Evolutionary conservation across 1,140 invertebrate species (phyloP).

Genomic region (Pseudomyrmex flavicornis): DNA sequence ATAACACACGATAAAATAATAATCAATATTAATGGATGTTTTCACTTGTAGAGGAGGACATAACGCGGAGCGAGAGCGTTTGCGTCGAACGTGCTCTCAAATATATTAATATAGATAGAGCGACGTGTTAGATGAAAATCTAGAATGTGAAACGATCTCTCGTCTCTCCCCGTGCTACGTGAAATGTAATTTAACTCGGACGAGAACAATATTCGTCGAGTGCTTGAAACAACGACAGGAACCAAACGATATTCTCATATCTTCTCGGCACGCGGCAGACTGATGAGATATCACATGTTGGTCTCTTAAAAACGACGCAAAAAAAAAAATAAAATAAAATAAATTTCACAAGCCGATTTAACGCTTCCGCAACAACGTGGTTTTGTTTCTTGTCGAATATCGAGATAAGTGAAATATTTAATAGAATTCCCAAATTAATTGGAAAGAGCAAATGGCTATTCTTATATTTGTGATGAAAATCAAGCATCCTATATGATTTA

Average conservation of each 20-base stretch:
- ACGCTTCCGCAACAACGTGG: too few relatives aligned
- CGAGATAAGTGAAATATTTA: too few relatives aligned
- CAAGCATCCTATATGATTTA: too few relatives aligned
- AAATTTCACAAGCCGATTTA: not conserved
- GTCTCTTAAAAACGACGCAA: constrained; percentile 3
- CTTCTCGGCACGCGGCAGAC: not conserved
- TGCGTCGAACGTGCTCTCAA: not conserved
- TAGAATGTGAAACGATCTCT: constrained; percentile 42
- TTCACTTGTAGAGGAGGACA: not conserved
- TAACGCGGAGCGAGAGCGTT: not conserved
- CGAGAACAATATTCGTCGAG: constrained; percentile 55
- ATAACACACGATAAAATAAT: not conserved
- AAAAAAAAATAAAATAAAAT: not conserved
- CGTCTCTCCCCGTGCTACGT: constrained; percentile 6
- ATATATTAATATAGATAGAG: not conserved
- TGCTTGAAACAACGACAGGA: constrained; percentile 56
- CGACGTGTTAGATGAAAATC: constrained; percentile 56
- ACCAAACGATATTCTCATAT: constrained; percentile 55
- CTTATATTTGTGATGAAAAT: too few relatives aligned
- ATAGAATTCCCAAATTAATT: too few relatives aligned
- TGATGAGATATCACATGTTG: constrained; percentile 1
- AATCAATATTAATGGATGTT: constrained; percentile 9
- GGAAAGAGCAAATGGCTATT: too few relatives aligned
- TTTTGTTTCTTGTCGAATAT: too few relatives aligned
- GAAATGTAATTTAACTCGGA: constrained; percentile 69